Evolutionary conservation across 2,888 invertebrate species (phyloP), one percentile per base, ranked within the genome.

Genomic region (Siphonodentalium dalli): DNA sequence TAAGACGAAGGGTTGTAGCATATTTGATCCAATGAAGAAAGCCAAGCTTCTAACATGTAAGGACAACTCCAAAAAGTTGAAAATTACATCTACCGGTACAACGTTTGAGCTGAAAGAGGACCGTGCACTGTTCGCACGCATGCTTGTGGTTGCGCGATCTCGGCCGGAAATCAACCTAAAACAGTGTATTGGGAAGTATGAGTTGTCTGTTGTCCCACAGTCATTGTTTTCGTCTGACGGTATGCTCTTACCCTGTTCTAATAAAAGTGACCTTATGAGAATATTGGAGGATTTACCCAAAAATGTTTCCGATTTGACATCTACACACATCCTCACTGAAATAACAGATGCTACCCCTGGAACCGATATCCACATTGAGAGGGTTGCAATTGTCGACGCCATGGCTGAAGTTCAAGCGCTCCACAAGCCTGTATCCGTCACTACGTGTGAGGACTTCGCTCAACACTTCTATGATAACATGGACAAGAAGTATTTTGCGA

Each of bases 121-220:
- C n/a, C n/a, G n/a, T n/a, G n/a, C n/a, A n/a, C n/a, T n/a, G n/a
- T n/a, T n/a, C n/a, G n/a, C n/a, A n/a, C n/a, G n/a, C n/a, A n/a
- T n/a, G n/a, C n/a, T n/a, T n/a, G n/a, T n/a, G n/a, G n/a, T n/a
- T n/a, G 4, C 9, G 28, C 2, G 7, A 35, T 7, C 13, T 35
- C 27, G 50, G n/a, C 50, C 43, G 20, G 51, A 51, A 39, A 44
- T 51, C 8, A 38, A 51, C 18, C 23, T 38, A 15, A 27, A 43
- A 21, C 43, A 50, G 11, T 6, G 28, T 13, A 39, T 51, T 20
- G 35, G 44, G 21, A 44, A 9, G 4, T 45, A 44, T 26, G 44
- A 51, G 18, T 44, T 51, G 3, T 31, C 33, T n/a, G 18, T 27
- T 7, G 8, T 51, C 31, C 51, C 51, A 3, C 34, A 38, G 11